These are phyloP conservation scores for Mimas tiliae DNA, from an alignment of 2,888 invertebrate species.

Conservation along the genomic window DNA sequence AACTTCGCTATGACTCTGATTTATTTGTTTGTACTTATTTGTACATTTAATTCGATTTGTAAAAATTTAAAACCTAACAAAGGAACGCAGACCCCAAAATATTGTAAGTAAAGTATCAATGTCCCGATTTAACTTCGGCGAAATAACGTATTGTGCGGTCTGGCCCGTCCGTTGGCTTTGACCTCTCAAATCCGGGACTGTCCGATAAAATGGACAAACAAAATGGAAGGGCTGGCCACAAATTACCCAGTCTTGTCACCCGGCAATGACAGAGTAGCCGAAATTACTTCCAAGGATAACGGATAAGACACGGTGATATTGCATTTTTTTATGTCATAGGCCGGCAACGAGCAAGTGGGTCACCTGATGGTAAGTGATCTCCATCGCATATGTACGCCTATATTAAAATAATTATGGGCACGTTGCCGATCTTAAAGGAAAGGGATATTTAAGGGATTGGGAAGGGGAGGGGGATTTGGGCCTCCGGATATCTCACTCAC, in stretches of 20 bases:
- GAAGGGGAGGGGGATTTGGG: too few relatives aligned
- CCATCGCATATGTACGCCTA: too few relatives aligned
- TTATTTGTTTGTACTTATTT: not conserved
- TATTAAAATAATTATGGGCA: too few relatives aligned
- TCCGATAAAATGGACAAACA: conserved; percentile 31
- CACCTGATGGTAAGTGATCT: too few relatives aligned
- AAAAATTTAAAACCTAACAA: not conserved
- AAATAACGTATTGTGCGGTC: conserved; percentile 21
- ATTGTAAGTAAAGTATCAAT: conserved; percentile 6
- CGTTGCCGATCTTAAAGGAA: too few relatives aligned
- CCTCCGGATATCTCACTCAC: too few relatives aligned
- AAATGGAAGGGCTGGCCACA: conserved; percentile 31
- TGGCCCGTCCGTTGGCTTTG: conserved; percentile 6
- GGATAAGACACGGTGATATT: not conserved
- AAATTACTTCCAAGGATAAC: not conserved
- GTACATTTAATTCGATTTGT: not conserved
- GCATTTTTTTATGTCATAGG: too few relatives aligned
- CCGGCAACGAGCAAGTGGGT: too few relatives aligned
- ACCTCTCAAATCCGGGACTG: conserved; percentile 22
- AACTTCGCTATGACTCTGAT: too few relatives aligned
- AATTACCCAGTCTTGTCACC: conserved; percentile 5
- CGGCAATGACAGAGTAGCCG: not conserved
- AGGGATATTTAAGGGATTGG: too few relatives aligned
- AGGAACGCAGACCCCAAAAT: not conserved
- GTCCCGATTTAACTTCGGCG: not conserved